Conservation (phyloP, 1,140 invertebrate genomes). For the Drosophila bocqueti region DNA sequence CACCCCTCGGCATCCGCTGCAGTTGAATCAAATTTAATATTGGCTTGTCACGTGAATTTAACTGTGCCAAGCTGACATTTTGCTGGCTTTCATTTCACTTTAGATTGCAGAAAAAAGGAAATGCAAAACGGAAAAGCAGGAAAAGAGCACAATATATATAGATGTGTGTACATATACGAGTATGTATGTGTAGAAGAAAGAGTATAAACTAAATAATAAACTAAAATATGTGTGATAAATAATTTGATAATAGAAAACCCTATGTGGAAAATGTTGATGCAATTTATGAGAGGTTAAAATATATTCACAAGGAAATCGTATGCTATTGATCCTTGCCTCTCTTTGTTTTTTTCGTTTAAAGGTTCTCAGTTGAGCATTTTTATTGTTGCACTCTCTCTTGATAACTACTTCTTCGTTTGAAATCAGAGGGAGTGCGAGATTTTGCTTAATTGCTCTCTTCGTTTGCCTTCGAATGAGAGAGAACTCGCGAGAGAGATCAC, state of each 20-base stretch:
- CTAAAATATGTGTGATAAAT: neutral
- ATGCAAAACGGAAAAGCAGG: neutral
- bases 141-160: neutral
- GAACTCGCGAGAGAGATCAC: no score
- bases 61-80: constrained; percentile 65
- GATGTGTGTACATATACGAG: neutral
- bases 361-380: no score
- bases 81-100: constrained; percentile 54
- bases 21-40: constrained; percentile 77
- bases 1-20: constrained; percentile 26
- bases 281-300: neutral
- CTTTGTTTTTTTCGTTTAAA: neutral
- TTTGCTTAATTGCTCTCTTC: neutral
- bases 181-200: neutral
- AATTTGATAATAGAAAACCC: neutral
- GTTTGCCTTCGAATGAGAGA: no score
- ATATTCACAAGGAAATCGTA: neutral
- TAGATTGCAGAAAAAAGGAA: constrained; percentile 41
- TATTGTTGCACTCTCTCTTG: no score
- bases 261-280: neutral
- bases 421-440: neutral
- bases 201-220: neutral
- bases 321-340: neutral
- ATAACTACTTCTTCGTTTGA: neutral
- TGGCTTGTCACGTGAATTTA: constrained; percentile 79